Evolutionary conservation across 2,888 invertebrate species (phyloP), one percentile per base, ranked within the genome.

Genomic region (Oxystoma pomonae): DNA sequence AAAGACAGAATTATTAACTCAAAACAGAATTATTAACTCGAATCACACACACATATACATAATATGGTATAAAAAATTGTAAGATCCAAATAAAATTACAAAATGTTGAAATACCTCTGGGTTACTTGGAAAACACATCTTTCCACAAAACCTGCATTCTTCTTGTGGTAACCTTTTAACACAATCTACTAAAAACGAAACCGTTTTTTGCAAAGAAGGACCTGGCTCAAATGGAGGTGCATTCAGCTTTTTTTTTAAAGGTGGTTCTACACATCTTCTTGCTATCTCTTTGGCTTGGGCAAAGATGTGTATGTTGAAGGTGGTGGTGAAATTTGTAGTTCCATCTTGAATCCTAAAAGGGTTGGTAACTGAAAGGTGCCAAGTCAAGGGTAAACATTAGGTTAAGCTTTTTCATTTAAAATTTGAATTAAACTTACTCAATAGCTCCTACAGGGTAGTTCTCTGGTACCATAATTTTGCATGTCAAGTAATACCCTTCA

Each of bases 271-370:
- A 77, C 90, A 89, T 73, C 83, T 83, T 53, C 90, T 82, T 0
- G 86, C 87, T 63, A 89, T 85, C 79, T 91, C 90, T 57, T 82
- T 83, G 0, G 86, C 85, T 76, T 91, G 90, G 0, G 84, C 87
- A 63, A 84, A 76, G 67, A 90, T 83, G 75, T 85, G 87, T 0
- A 84, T 79, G 67, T 80, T 80, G 67, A 91, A 83, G 1, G 86
- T 77, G 9, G 82, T 79, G 2, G 90, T 88, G 70, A 90, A 86
- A 79, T 90, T 90, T 58, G 86, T 85, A 57, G 87, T 85, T 16
- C 81, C 78, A 68, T 85, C 81, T 68, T 84, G 82, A 57, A 89
- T 75, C 58, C 87, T 87, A 72, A 74, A 80, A 78, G 59, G 60
- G 21, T n/a, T n/a, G n/a, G n/a, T n/a, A n/a, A n/a, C n/a, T n/a